Percentiles rank a stretch among this genome's conserved stretches.
phyloP scores from a whole-genome alignment of 2,797 vertebrate species.

The Pogoniulus pusillus region DNA sequence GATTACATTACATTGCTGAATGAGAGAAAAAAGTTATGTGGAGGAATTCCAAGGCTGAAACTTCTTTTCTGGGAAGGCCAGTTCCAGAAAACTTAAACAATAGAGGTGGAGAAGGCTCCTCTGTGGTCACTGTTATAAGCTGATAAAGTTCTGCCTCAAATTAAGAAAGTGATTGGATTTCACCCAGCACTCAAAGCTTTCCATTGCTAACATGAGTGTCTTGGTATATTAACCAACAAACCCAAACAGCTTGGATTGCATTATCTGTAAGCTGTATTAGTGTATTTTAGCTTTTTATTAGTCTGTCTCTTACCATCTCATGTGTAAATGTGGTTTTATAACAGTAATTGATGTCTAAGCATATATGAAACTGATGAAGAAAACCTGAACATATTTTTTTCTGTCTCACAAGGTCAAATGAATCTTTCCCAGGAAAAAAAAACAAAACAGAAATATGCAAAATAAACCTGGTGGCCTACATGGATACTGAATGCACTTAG shows the following conservation, averaged over 20 bases:
- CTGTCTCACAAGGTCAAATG: not conserved
- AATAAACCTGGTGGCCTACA: not conserved
- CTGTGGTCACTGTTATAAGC: not conserved
- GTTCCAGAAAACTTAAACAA: constrained; percentile 33
- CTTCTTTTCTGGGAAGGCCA: not conserved
- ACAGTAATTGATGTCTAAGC: not conserved
- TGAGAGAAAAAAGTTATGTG: not conserved
- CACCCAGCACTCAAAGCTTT: not conserved
- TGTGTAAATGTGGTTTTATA: not conserved
- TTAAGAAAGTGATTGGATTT: not conserved
- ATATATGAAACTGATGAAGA: not conserved
- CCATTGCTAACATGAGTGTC: not conserved
- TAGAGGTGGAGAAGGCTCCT: not conserved
- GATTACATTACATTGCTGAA: not conserved
- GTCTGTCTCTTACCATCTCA: not conserved
- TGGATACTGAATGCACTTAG: not conserved
- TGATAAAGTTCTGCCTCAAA: not conserved
- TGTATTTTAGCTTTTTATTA: not conserved
- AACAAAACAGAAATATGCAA: not conserved
- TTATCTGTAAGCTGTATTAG: not conserved
- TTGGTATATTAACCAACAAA: not conserved
- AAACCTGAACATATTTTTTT: not conserved
- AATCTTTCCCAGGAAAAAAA: not conserved
- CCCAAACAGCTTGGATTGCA: not conserved
- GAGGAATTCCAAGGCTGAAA: constrained; percentile 25